phyloP scores from a whole-genome alignment of 1,140 invertebrate species.

The Magallana ariakensis region DNA sequence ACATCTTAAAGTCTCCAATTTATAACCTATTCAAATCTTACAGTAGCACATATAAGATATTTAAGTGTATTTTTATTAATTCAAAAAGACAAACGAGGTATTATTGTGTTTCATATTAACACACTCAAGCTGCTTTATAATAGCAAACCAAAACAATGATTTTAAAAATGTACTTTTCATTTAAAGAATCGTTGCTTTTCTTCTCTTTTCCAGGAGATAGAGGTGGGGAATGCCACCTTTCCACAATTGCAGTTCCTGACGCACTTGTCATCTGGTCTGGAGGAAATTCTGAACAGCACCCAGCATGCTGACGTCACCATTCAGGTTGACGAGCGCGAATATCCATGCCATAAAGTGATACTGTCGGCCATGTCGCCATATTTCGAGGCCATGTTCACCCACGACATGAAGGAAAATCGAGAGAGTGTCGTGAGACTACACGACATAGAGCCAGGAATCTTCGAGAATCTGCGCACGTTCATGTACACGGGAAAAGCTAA shows the following conservation, averaged over 20 bases:
- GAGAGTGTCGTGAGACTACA: conserved; percentile 72
- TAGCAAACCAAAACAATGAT: too few species aligned
- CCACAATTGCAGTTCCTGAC: conserved; percentile 62
- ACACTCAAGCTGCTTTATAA: too few species aligned
- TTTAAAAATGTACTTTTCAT: neutral
- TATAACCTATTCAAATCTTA: too few species aligned
- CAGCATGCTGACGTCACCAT: conserved; percentile 71
- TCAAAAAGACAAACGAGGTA: too few species aligned
- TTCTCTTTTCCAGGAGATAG: conserved; percentile 38
- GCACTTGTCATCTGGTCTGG: conserved; percentile 69
- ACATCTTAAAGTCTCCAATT: too few species aligned
- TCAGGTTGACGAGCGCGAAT: conserved; percentile 63
- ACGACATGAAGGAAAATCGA: conserved; percentile 74
- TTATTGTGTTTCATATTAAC: too few species aligned
- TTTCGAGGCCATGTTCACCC: conserved; percentile 75
- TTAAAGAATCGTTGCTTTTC: neutral
- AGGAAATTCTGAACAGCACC: conserved; percentile 61
- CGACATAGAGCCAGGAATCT: conserved; percentile 70
- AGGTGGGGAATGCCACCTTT: conserved; percentile 8
- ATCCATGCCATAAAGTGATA: conserved; percentile 73
- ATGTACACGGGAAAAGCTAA: conserved; percentile 72
- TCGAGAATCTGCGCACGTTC: conserved; percentile 67
- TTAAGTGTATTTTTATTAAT: too few species aligned
- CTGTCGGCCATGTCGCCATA: conserved; percentile 71
- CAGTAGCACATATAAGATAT: too few species aligned